Evolutionary conservation across 2,797 vertebrate genomes (phyloP).

Genomic region (Eulemur coronatus): DNA sequence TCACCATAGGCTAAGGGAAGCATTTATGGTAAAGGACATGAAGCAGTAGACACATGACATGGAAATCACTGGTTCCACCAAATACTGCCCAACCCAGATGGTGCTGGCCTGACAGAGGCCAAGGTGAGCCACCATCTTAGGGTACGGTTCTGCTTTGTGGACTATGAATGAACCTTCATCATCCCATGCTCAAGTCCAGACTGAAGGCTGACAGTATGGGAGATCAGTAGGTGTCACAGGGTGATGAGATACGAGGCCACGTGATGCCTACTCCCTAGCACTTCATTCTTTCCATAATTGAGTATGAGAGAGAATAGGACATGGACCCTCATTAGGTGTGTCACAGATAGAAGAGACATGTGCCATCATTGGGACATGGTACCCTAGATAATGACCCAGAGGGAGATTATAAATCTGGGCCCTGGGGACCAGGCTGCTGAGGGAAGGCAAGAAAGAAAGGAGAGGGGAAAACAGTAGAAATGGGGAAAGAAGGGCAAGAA

Average conservation of each 20-base stretch:
- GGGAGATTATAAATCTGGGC: not conserved
- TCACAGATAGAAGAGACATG: not conserved
- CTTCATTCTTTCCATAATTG: not conserved
- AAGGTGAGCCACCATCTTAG: not conserved
- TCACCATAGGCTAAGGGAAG: not conserved
- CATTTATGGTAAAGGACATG: not conserved
- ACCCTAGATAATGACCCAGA: not conserved
- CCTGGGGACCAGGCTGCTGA: not conserved
- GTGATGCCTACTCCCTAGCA: not conserved
- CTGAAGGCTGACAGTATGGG: not conserved
- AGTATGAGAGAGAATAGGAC: not conserved
- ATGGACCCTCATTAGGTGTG: not conserved
- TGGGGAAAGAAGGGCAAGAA: not conserved
- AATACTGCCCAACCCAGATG: not conserved
- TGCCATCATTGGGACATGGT: not conserved
- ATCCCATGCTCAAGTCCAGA: not conserved
- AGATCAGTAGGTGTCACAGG: not conserved
- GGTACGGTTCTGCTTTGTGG: not conserved
- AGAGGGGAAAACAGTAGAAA: not conserved
- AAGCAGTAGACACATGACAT: not conserved
- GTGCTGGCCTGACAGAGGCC: not conserved
- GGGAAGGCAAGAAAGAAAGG: not conserved
- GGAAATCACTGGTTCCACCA: not conserved
- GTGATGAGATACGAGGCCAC: not conserved
- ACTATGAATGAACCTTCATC: not conserved